Conservation (phyloP, 23 tunicate genomes). For the Phallusia fumigata region DNA sequence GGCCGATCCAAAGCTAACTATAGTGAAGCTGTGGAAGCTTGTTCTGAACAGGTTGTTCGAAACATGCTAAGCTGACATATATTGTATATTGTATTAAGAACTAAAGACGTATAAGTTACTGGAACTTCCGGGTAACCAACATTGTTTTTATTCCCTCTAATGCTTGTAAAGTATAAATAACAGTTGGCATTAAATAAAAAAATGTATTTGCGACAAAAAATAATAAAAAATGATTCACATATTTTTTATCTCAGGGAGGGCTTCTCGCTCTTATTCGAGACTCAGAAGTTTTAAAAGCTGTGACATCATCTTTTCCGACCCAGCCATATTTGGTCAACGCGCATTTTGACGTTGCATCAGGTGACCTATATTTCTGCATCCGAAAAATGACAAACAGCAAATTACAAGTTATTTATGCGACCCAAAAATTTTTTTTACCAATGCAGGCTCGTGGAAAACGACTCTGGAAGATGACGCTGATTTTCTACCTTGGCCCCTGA, state of each 20-base stretch:
- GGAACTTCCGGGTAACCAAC: too few species aligned
- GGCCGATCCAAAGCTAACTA: conserved; percentile 41
- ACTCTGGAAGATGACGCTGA: conserved; percentile 24
- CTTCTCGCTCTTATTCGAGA: conserved; percentile 34
- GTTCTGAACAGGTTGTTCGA: conserved; percentile 29
- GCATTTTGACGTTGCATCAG: conserved; percentile 28
- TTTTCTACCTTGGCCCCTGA: conserved; percentile 38
- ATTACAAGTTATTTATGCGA: background rate
- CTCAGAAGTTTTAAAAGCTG: conserved; percentile 24
- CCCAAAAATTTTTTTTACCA: background rate
- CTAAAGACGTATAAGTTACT: too few species aligned
- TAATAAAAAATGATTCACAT: too few species aligned
- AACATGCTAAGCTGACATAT: too few species aligned
- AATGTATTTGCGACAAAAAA: too few species aligned
- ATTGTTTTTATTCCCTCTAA: too few species aligned
- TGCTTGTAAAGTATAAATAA: too few species aligned
- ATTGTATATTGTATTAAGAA: too few species aligned
- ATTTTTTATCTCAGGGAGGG: conserved; percentile 54
- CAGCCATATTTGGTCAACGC: conserved; percentile 70
- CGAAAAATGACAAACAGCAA: background rate
- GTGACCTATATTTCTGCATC: conserved; percentile 12
- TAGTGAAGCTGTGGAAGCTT: conserved; percentile 35
- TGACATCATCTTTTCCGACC: conserved; percentile 30
- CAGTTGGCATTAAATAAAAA: too few species aligned
- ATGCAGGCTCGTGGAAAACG: conserved; percentile 41